Percentiles rank a stretch among this genome's conserved stretches.
phyloP scores from a whole-genome alignment of 2,113 vertebrate species.

The Scalopus aquaticus region DNA sequence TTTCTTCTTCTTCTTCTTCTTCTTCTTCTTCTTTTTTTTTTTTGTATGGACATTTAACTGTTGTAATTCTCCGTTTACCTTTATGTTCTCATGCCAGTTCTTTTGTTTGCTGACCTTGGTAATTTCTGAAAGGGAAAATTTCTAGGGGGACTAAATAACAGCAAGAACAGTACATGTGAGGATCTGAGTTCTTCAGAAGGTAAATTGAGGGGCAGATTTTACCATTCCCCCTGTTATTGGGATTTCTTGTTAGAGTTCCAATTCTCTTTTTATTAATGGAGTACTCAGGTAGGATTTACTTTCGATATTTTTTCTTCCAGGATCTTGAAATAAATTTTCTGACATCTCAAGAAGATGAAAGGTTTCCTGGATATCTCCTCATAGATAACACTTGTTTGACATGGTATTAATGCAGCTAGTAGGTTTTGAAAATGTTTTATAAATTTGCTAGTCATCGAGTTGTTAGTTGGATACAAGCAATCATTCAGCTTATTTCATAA shows the following conservation, averaged over 20 bases:
- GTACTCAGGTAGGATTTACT: constrained; percentile 60
- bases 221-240: constrained; percentile 20
- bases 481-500: neutral
- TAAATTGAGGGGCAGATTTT: constrained; percentile 44
- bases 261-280: constrained; percentile 22
- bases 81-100: constrained; percentile 15
- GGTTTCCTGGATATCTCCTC: constrained; percentile 32
- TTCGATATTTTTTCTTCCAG: constrained; percentile 63
- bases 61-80: constrained; percentile 14
- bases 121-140: constrained; percentile 38
- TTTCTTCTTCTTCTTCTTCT: neutral
- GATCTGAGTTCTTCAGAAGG: constrained; percentile 27
- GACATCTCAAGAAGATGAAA: constrained; percentile 27
- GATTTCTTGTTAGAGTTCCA: neutral
- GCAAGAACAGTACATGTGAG: neutral
- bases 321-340: constrained; percentile 60
- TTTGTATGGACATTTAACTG: neutral
- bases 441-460: constrained; percentile 33
- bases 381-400: constrained; percentile 51
- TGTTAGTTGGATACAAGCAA: constrained; percentile 40
- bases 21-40: neutral
- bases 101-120: constrained; percentile 72
- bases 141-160: constrained; percentile 49
- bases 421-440: constrained; percentile 39
- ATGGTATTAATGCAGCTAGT: constrained; percentile 34